Evolutionary conservation across 1,140 invertebrate genomes (phyloP).

Genomic region (Bicyclus anynana): DNA sequence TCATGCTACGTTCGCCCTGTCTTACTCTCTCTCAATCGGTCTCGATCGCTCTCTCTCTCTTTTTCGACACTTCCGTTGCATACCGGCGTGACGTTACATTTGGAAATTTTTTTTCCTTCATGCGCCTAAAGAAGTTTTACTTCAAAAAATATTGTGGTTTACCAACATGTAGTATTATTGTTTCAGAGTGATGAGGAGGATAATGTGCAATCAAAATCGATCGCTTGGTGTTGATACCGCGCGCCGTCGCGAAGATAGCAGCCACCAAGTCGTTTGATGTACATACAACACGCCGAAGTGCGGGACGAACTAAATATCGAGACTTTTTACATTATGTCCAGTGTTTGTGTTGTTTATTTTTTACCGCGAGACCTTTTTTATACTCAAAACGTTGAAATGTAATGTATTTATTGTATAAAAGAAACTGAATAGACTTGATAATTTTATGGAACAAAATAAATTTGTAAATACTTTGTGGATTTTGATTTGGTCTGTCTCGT

Average conservation of each 20-base stretch:
- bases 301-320: conserved; percentile 42
- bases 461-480: conserved; percentile 54
- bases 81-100: no score
- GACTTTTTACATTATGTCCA: conserved; percentile 50
- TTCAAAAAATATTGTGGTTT: no score
- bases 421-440: conserved; percentile 62
- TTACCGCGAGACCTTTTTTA: conserved; percentile 66
- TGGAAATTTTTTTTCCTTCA: no score
- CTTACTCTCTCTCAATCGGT: no score
- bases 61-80: no score
- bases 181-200: conserved; percentile 45
- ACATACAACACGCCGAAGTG: conserved; percentile 26
- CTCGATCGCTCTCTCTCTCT: no score
- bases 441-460: conserved; percentile 68
- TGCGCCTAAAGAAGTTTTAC: no score
- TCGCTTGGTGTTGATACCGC: conserved; percentile 36
- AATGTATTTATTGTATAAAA: conserved; percentile 74
- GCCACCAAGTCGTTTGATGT: conserved; percentile 42
- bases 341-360: conserved; percentile 65
- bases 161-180: conserved; percentile 11
- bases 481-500: not conserved
- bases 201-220: conserved; percentile 57
- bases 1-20: no score
- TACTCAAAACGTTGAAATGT: conserved; percentile 57
- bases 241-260: conserved; percentile 25